Conservation (phyloP, 2,888 invertebrate species). For the Drosophila picticornis region DNA sequence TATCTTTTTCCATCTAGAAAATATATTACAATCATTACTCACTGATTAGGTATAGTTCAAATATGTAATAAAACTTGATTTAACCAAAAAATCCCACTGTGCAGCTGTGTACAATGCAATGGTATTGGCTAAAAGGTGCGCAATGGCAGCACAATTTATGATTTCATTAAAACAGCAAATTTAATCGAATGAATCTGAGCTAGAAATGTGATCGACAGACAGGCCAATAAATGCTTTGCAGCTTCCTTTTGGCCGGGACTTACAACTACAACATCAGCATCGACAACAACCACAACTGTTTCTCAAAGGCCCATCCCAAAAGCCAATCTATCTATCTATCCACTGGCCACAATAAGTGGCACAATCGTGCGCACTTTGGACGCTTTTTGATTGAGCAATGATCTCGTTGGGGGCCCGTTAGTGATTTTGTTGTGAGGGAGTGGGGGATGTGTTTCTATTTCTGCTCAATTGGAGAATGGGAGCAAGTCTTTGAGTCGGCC, state of each 20-base stretch:
- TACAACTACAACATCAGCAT: slow-evolving; percentile 10
- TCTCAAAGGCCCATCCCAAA: slow-evolving; percentile 36
- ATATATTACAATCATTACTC: background rate
- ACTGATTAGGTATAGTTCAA: background rate
- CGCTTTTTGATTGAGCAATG: slow-evolving; percentile 81
- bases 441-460: slow-evolving; percentile 29
- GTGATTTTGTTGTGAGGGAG: background rate
- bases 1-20: background rate
- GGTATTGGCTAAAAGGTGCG: slow-evolving; percentile 33
- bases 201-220: slow-evolving; percentile 58
- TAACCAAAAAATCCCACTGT: slow-evolving; percentile 15
- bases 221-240: slow-evolving; percentile 30
- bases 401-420: slow-evolving; percentile 40
- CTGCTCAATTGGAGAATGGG: slow-evolving; percentile 55
- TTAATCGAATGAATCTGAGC: slow-evolving; percentile 67
- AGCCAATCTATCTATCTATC: slow-evolving; percentile 63
- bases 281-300: slow-evolving; percentile 9
- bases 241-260: slow-evolving; percentile 34
- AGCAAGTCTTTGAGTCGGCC: slow-evolving; percentile 29
- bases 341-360: slow-evolving; percentile 77
- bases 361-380: slow-evolving; percentile 77
- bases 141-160: slow-evolving; percentile 73
- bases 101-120: slow-evolving; percentile 7
- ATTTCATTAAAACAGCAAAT: slow-evolving; percentile 78
- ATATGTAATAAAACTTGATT: background rate